phyloP scores from a whole-genome alignment of 1,140 invertebrate species.

The Akabosia matsudoensis region DNA sequence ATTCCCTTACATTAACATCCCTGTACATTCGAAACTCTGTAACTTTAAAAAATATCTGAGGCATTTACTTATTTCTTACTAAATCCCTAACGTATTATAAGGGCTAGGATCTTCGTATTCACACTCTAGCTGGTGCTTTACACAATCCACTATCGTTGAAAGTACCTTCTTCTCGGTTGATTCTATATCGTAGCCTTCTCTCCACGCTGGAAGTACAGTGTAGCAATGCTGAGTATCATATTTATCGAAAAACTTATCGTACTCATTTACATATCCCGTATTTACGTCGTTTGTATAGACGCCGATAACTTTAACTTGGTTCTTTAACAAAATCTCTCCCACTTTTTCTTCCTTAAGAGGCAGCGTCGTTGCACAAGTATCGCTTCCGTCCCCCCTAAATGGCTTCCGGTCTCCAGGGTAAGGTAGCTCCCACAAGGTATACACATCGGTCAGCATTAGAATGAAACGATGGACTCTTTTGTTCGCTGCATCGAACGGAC shows the following conservation, averaged over 20 bases:
- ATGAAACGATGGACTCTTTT: background rate
- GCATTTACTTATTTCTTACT: too few relatives aligned
- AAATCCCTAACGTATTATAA: background rate
- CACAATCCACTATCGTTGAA: background rate
- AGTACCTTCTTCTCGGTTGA: background rate
- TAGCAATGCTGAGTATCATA: background rate
- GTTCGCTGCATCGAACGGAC: background rate
- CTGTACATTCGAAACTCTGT: too few relatives aligned
- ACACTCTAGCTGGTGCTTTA: background rate
- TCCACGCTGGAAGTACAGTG: too few relatives aligned
- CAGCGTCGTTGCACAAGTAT: background rate
- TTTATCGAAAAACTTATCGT: background rate
- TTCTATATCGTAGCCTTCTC: background rate
- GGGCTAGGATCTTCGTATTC: background rate
- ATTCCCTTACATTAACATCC: too few relatives aligned
- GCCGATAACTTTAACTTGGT: background rate
- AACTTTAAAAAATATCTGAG: too few relatives aligned
- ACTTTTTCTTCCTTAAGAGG: background rate
- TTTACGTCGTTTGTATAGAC: background rate
- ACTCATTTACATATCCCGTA: background rate
- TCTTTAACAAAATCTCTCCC: background rate
- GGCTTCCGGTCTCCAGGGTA: background rate
- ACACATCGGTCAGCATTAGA: background rate
- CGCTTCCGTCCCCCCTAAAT: background rate
- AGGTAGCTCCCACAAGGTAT: background rate